Base-by-base conservation (phyloP, 1,140 invertebrate genomes). In the Zaprionus kolodkinae region DNA sequence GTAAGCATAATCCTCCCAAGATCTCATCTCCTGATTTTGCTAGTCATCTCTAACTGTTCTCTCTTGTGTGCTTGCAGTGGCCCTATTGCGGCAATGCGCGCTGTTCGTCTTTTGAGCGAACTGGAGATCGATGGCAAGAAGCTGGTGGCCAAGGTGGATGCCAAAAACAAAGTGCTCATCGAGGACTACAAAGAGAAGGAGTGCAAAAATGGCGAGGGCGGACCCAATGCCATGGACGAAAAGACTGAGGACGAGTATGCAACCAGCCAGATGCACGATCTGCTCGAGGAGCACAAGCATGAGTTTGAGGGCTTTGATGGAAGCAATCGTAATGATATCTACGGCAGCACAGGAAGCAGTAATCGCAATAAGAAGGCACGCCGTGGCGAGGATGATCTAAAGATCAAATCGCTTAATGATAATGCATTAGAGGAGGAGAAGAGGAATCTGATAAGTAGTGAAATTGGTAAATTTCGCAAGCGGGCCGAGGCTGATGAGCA, bases 391-490 rank as follows among this genome's bases (percentile, higher is more conserved):
- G 91, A 92, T 45, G 91, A 92, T 56, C 57, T 91, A 2, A 95
- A 95, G 77, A 93, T 94, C 79, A 96, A 96, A 90, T 93, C 93
- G 65, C 91, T 96, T 25, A 95, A 97, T 82, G 96, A 97, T 81
- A 96, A 96, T 6, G 96, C 98, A 90, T 95, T 99, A 66, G 98
- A 99, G 93, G 98, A 99, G 93, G 98, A 98, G 91, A 99, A 99
- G 93, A 95, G 97, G n/a, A 96, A 97, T 93, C 95, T 99, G 73
- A 99, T 99, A 77, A 98, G 97, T 81, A 95, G 96, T 78, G 98
- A 99, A 94, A 99, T 99, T 93, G 97, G 97, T 76, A 98, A 98
- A 93, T 99, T 99, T 93, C 95, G 98, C 64, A 98, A 99, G 94
- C 97, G 97, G 70, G 91, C 92, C 15, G 91, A 93, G 72, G 91